These are phyloP conservation scores for Ictalurus furcatus DNA, from an alignment of 2,113 vertebrate genomes.

Conservation along the genomic window DNA sequence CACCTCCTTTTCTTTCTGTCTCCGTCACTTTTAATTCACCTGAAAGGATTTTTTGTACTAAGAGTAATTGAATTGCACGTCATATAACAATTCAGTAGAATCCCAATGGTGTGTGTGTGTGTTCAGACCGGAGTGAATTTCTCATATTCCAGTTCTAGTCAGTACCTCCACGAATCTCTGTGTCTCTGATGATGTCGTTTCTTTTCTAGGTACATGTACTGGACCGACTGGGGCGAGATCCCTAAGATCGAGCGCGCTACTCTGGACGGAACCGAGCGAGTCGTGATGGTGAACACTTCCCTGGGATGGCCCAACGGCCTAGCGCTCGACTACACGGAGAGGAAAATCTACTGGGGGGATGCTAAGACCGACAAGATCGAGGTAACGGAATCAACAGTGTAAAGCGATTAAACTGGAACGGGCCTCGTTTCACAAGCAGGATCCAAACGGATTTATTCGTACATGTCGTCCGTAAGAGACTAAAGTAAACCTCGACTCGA, in stretches of 20 bases:
- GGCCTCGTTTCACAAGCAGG: background rate
- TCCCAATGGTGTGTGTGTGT: background rate
- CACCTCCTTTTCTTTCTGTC: background rate
- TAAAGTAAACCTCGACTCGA: no score
- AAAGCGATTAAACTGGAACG: background rate
- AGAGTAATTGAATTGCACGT: background rate
- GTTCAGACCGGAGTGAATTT: background rate
- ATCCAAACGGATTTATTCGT: background rate
- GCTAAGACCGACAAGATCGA: slow-evolving; percentile 91
- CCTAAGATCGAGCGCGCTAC: slow-evolving; percentile 95
- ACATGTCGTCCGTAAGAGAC: background rate
- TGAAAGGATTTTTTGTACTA: background rate
- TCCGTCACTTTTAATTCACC: background rate
- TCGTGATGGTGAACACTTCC: slow-evolving; percentile 92
- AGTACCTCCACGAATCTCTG: background rate
- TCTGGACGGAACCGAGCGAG: slow-evolving; percentile 87
- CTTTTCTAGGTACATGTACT: slow-evolving; percentile 90
- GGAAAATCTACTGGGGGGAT: slow-evolving; percentile 96
- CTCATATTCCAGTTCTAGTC: background rate
- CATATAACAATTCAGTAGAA: background rate
- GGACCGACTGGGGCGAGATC: slow-evolving; percentile 97
- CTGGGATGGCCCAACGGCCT: slow-evolving; percentile 97
- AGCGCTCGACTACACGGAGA: slow-evolving; percentile 88
- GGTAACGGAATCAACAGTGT: slow-evolving; percentile 50
- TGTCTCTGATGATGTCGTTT: background rate